A percentile compares a stretch with the other conserved stretches of the same genome.
phyloP scores from a whole-genome alignment of 2,888 invertebrate species.

The Dryobotodes eremita region DNA sequence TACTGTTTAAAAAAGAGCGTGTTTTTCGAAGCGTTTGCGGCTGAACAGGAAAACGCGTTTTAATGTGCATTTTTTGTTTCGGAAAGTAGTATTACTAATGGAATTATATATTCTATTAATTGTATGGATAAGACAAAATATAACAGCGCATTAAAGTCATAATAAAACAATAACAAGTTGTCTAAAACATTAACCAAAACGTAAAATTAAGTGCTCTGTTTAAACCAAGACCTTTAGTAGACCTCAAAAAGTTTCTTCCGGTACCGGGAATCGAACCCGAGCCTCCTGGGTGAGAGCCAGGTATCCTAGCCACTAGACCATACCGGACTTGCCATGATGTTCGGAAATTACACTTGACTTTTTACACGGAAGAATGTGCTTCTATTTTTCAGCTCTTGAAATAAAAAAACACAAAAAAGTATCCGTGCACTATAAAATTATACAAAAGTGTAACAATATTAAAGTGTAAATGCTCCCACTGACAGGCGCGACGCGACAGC shows the following conservation, averaged over 20 bases:
- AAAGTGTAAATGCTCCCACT: too few relatives aligned
- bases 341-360: not conserved
- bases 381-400: not conserved
- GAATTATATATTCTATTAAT: not conserved
- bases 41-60: constrained; percentile 3
- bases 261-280: constrained; percentile 92
- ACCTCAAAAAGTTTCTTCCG: constrained; percentile 82
- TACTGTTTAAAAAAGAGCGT: constrained; percentile 29
- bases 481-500: too few relatives aligned
- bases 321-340: constrained; percentile 80
- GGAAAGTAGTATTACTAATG: not conserved
- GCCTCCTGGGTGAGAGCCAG: constrained; percentile 91
- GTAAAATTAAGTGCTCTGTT: too few relatives aligned
- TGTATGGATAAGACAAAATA: not conserved
- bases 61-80: not conserved
- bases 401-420: not conserved
- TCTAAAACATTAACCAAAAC: not conserved
- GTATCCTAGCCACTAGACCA: constrained; percentile 92
- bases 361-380: too few relatives aligned
- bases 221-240: not conserved
- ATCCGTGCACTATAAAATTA: not conserved
- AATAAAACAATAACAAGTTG: not conserved
- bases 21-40: constrained; percentile 31
- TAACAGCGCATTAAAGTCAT: not conserved
- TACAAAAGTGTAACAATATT: not conserved